phyloP scores from a whole-genome alignment of 2,888 invertebrate species.

The Drepana falcataria region DNA sequence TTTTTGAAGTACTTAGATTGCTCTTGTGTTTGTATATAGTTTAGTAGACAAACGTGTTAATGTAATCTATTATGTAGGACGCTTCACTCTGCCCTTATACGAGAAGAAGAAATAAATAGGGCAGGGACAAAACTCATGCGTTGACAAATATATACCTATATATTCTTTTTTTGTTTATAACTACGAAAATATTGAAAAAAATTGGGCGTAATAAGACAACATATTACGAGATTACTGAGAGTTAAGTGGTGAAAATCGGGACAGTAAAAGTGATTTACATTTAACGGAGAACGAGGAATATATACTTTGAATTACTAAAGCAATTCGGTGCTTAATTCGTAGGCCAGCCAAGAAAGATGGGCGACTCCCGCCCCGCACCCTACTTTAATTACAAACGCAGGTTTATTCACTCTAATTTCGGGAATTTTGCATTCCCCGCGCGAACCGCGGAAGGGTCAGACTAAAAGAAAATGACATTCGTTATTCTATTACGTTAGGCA shows the following conservation, averaged over 20 bases:
- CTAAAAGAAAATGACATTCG: conserved; percentile 77
- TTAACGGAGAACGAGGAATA: conserved; percentile 70
- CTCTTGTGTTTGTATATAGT: conserved; percentile 6
- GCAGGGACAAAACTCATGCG: no score
- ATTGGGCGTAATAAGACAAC: not conserved
- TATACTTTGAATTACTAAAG: conserved; percentile 75
- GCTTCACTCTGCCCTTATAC: not conserved
- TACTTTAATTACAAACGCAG: conserved; percentile 74
- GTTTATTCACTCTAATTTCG: conserved; percentile 77
- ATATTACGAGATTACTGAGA: conserved; percentile 53
- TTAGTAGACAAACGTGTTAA: not conserved
- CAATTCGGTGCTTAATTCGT: conserved; percentile 77
- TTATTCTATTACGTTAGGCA: conserved; percentile 74
- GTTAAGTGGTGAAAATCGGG: conserved; percentile 62
- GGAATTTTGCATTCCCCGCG: conserved; percentile 75
- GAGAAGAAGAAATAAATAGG: no score
- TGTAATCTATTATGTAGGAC: not conserved
- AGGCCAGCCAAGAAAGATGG: conserved; percentile 76
- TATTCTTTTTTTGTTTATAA: no score
- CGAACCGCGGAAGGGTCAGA: conserved; percentile 76
- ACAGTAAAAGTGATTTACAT: conserved; percentile 76
- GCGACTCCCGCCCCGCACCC: conserved; percentile 53
- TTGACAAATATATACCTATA: no score
- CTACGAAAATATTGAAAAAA: conserved; percentile 1
- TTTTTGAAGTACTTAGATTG: conserved; percentile 20